phyloP scores from a whole-genome alignment of 2,797 vertebrate species.

The Brotogeris chrysoptera region DNA sequence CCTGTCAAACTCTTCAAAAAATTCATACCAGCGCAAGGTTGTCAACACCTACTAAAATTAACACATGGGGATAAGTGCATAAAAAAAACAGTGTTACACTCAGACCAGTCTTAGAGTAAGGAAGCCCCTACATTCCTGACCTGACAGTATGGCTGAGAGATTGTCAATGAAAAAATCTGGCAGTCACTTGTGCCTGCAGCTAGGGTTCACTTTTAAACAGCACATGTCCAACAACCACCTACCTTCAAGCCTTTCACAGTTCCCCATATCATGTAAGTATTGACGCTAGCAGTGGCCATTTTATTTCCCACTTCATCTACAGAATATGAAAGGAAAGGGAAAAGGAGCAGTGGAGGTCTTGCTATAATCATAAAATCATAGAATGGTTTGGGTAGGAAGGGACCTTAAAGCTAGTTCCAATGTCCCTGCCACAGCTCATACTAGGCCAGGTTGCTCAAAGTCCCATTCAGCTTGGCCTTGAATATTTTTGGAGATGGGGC shows the following conservation, averaged over 20 bases:
- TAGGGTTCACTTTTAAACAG: not conserved
- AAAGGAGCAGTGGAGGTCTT: not conserved
- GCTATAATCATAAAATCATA: not conserved
- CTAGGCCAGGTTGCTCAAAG: not conserved
- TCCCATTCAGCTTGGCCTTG: not conserved
- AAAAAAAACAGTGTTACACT: not conserved
- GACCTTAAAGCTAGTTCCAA: not conserved
- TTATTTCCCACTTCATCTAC: not conserved
- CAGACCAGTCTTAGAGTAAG: not conserved
- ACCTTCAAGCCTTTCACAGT: not conserved
- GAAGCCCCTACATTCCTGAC: not conserved
- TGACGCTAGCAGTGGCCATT: not conserved
- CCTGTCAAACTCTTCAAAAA: not conserved
- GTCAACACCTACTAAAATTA: not conserved
- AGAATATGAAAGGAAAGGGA: not conserved
- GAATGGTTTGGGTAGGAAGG: not conserved
- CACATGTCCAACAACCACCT: not conserved
- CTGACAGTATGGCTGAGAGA: not conserved
- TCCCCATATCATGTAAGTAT: not conserved
- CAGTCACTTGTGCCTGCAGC: not conserved
- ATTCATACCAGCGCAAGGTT: not conserved
- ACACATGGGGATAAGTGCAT: no score
- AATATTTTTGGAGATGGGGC: not conserved
- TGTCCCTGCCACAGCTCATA: no score
- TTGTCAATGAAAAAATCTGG: not conserved